Percentiles rank a stretch among this genome's conserved stretches.
Evolutionary conservation across 2,113 vertebrate genomes (phyloP).

Genomic region (Sakesphorus luctuosus): DNA sequence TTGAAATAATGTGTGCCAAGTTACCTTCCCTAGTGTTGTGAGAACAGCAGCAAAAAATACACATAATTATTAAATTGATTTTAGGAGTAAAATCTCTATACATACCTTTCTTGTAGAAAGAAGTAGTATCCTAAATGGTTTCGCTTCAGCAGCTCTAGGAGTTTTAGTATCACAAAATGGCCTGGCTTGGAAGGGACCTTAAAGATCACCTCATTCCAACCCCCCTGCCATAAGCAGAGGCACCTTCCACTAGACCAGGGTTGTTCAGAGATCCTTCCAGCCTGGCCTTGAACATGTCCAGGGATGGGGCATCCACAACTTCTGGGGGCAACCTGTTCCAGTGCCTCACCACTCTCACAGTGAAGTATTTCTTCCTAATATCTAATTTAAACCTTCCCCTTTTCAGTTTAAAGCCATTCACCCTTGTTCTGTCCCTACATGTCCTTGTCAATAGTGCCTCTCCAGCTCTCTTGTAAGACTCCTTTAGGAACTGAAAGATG

Average conservation of each 20-base stretch:
- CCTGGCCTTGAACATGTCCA: background rate
- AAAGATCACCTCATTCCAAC: background rate
- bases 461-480: background rate
- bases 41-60: background rate
- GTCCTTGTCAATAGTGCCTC: background rate
- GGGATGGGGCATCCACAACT: fast-evolving
- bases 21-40: background rate
- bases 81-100: background rate
- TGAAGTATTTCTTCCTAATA: background rate
- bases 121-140: background rate
- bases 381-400: background rate
- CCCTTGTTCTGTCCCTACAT: background rate
- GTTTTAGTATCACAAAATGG: background rate
- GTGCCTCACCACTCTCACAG: background rate
- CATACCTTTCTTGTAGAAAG: background rate
- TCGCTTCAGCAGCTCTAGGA: background rate
- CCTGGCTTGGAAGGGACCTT: background rate
- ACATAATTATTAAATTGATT: background rate
- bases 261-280: background rate
- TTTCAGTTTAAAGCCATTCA: background rate
- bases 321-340: background rate
- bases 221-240: background rate
- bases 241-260: background rate
- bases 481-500: background rate
- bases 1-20: background rate